These are phyloP conservation scores for Tringa solitaria DNA, from an alignment of 2,113 vertebrate species.

Conservation along the genomic window DNA sequence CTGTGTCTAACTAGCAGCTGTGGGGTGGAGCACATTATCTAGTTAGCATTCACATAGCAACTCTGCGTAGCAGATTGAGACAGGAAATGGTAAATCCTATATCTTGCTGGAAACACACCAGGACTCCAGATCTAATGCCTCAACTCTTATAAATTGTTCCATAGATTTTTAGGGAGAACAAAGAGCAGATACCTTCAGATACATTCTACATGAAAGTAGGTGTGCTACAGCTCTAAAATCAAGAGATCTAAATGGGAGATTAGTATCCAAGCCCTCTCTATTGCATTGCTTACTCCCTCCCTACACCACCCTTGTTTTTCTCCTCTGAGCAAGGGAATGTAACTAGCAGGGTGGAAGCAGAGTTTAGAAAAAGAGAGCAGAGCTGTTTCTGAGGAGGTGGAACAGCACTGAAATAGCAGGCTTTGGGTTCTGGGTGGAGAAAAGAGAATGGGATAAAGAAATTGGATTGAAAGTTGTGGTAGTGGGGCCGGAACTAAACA, in stretches of 20 bases:
- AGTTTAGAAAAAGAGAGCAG: background rate
- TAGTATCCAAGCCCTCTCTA: background rate
- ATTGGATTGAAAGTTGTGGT: background rate
- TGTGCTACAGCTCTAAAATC: background rate
- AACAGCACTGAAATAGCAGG: background rate
- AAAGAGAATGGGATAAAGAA: background rate
- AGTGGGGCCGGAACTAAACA: background rate
- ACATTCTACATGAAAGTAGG: background rate
- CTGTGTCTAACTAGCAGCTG: background rate
- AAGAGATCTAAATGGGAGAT: background rate
- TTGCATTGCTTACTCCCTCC: background rate
- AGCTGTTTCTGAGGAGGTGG: background rate
- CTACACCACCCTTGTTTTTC: background rate
- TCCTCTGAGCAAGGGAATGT: background rate
- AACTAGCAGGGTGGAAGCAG: background rate
- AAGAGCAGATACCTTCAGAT: background rate
- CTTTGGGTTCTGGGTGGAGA: background rate
- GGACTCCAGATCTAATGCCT: background rate
- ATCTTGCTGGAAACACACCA: background rate
- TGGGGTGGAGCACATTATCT: background rate
- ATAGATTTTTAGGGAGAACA: background rate
- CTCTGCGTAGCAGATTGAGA: background rate
- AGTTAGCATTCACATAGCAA: background rate
- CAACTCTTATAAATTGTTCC: background rate
- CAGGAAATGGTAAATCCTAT: conserved; percentile 9